Conservation (phyloP, 2,113 vertebrate species). For the Gnathonemus echidnorhynchus region DNA sequence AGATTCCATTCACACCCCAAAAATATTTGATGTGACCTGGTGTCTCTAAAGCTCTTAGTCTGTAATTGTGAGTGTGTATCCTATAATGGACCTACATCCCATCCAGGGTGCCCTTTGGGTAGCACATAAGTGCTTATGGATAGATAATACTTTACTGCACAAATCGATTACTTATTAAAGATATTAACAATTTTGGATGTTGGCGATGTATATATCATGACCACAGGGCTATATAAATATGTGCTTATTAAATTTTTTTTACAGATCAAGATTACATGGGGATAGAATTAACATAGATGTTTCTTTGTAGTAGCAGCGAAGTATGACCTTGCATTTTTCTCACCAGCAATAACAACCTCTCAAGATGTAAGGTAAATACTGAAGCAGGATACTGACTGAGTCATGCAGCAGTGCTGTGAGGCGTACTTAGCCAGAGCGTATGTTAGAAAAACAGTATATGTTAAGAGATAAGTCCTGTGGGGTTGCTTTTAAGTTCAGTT, state of each 20-base stretch:
- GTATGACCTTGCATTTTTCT: background rate
- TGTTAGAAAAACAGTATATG: background rate
- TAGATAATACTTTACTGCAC: background rate
- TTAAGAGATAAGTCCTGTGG: background rate
- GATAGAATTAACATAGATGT: background rate
- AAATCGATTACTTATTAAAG: background rate
- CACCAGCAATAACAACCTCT: background rate
- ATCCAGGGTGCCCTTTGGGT: background rate
- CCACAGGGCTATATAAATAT: background rate
- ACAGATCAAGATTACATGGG: background rate
- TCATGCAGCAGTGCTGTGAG: background rate
- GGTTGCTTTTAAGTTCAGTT: background rate
- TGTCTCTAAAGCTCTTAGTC: background rate
- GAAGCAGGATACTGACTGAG: background rate
- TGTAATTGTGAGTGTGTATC: background rate
- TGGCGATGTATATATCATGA: background rate
- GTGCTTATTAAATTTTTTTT: background rate
- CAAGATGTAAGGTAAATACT: background rate
- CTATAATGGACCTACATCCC: background rate
- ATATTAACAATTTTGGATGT: background rate
- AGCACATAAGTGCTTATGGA: background rate
- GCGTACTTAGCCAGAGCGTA: background rate
- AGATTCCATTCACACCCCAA: background rate
- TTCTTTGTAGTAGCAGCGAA: background rate
- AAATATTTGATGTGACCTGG: background rate